Evolutionary conservation across 2,113 vertebrate genomes (phyloP).

Genomic region (Aythya baeri): DNA sequence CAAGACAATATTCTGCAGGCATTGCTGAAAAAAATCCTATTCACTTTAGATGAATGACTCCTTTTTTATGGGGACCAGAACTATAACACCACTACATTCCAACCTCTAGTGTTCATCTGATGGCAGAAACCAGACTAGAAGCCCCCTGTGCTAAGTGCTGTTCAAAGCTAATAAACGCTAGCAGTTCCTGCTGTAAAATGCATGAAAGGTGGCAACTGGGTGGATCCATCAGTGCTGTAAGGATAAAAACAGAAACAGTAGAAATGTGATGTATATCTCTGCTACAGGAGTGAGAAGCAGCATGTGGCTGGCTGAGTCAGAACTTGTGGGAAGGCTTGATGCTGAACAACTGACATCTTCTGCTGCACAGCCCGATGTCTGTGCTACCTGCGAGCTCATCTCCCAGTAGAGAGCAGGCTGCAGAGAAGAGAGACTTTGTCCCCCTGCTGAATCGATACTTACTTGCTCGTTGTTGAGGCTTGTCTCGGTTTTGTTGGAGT

Average conservation of each 20-base stretch:
- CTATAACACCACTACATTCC: not conserved
- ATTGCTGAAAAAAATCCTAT: not conserved
- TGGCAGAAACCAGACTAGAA: not conserved
- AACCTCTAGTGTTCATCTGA: not conserved
- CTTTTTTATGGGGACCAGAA: not conserved
- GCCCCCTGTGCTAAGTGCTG: not conserved
- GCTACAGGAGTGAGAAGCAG: not conserved
- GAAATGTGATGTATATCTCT: not conserved
- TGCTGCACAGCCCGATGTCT: not conserved
- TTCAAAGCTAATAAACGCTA: not conserved
- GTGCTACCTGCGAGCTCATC: not conserved
- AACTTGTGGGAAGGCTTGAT: not conserved
- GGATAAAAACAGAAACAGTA: not conserved
- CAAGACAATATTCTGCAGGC: not conserved
- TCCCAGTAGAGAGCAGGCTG: not conserved
- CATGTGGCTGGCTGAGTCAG: not conserved
- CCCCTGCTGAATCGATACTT: constrained; percentile 49
- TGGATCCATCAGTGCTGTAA: not conserved
- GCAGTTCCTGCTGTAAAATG: not conserved
- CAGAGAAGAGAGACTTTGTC: not conserved
- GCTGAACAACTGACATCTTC: not conserved
- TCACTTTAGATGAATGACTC: not conserved
- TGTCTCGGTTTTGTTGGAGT: constrained; percentile 70
- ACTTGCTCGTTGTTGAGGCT: constrained; percentile 80
- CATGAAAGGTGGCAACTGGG: not conserved